Conservation (phyloP, 2,113 vertebrate genomes). For the human region DNA sequence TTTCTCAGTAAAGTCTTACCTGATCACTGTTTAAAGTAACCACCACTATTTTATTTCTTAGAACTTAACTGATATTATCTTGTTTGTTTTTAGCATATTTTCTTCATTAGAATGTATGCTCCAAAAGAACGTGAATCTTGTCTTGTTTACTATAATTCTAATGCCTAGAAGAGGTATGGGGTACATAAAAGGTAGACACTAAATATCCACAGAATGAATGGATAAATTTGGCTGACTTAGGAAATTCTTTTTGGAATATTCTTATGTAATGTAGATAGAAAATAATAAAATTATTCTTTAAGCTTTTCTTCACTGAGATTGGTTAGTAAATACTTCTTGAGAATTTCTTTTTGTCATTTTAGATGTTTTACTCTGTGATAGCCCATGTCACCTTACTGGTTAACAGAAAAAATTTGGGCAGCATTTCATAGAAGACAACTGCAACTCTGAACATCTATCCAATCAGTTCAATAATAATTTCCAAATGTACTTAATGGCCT, state of each 20-base stretch:
- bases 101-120: neutral
- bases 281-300: constrained; percentile 48
- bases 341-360: constrained; percentile 49
- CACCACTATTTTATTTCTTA: neutral
- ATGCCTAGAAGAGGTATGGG: neutral
- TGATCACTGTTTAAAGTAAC: neutral
- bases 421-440: constrained; percentile 58
- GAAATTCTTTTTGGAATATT: neutral
- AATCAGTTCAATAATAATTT: constrained; percentile 79
- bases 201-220: neutral
- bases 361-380: constrained; percentile 43
- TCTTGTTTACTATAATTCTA: neutral
- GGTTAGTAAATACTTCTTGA: constrained; percentile 29
- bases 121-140: neutral
- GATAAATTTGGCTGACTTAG: neutral
- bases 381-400: constrained; percentile 44
- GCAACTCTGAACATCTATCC: constrained; percentile 65
- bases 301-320: neutral
- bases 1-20: neutral
- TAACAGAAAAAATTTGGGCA: constrained; percentile 57
- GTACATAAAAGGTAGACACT: neutral
- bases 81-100: neutral
- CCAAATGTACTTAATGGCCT: constrained; percentile 79
- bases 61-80: neutral
- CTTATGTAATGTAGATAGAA: neutral